These are phyloP conservation scores for Eledona agricola DNA, from an alignment of 2,888 invertebrate genomes.

Conservation along the genomic window DNA sequence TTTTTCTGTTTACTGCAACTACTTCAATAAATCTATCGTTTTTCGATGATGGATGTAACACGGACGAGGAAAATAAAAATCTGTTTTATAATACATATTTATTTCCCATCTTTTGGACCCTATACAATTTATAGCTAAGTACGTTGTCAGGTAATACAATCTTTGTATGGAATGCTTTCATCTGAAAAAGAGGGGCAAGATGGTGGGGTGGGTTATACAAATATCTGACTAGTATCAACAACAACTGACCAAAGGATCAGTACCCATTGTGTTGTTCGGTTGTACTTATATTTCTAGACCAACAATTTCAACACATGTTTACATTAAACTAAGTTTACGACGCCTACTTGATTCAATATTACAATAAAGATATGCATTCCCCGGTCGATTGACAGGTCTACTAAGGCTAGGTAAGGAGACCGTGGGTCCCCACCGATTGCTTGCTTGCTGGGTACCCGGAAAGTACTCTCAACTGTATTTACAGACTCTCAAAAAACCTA, in stretches of 20 bases:
- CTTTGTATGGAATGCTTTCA: slow-evolving; percentile 64
- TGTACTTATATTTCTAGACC: slow-evolving; percentile 61
- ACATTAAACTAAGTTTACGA: slow-evolving; percentile 60
- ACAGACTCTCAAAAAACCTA: slow-evolving; percentile 40
- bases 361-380: slow-evolving; percentile 63
- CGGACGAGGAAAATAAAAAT: too few relatives aligned
- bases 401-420: slow-evolving; percentile 59
- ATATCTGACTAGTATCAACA: slow-evolving; percentile 64
- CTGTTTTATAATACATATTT: slow-evolving; percentile 68
- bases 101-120: slow-evolving; percentile 79
- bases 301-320: slow-evolving; percentile 62
- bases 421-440: slow-evolving; percentile 48
- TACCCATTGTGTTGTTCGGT: slow-evolving; percentile 48
- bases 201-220: slow-evolving; percentile 63
- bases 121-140: slow-evolving; percentile 75
- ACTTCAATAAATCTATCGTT: too few relatives aligned
- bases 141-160: slow-evolving; percentile 68
- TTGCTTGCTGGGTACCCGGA: slow-evolving; percentile 50
- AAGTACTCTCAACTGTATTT: slow-evolving; percentile 41
- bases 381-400: slow-evolving; percentile 61
- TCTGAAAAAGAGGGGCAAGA: slow-evolving; percentile 63
- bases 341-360: slow-evolving; percentile 58
- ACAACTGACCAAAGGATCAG: slow-evolving; percentile 43
- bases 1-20: too few relatives aligned
- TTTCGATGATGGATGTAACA: too few relatives aligned